Conservation (phyloP, 2,797 vertebrate species). For the Cynopterus sphinx region DNA sequence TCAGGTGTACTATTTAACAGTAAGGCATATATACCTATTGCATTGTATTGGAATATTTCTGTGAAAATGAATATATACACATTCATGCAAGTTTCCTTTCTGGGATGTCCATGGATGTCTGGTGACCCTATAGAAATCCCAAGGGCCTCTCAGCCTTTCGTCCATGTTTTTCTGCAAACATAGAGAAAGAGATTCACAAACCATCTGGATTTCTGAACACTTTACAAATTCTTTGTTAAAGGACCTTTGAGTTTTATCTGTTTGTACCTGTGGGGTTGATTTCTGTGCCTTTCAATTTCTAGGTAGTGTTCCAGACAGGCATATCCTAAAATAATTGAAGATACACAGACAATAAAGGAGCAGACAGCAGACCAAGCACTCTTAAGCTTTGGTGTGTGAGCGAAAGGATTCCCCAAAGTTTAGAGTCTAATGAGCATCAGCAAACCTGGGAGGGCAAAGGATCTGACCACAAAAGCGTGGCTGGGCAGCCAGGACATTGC, state of each 20-base stretch:
- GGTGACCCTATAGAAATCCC: rapidly evolving
- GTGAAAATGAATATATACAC: not conserved
- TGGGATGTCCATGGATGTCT: not conserved
- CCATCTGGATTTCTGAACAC: not conserved
- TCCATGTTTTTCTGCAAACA: not conserved
- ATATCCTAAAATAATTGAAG: not conserved
- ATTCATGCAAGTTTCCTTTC: not conserved
- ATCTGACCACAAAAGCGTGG: not conserved
- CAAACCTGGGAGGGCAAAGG: not conserved
- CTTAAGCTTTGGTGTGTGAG: not conserved
- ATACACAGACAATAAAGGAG: not conserved
- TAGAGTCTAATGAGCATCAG: not conserved
- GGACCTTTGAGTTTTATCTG: not conserved
- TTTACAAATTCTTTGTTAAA: not conserved
- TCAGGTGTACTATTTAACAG: no score
- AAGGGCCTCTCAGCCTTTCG: not conserved
- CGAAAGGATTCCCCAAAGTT: not conserved
- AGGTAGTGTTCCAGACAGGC: not conserved
- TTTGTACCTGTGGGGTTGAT: not conserved
- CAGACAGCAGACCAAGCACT: not conserved
- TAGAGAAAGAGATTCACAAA: not conserved
- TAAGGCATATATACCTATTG: no score
- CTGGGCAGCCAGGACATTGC: not conserved
- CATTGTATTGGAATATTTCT: no score
- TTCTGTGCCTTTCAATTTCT: not conserved